phyloP scores from a whole-genome alignment of 2,113 vertebrate species.

The Sapayoa aenigma region DNA sequence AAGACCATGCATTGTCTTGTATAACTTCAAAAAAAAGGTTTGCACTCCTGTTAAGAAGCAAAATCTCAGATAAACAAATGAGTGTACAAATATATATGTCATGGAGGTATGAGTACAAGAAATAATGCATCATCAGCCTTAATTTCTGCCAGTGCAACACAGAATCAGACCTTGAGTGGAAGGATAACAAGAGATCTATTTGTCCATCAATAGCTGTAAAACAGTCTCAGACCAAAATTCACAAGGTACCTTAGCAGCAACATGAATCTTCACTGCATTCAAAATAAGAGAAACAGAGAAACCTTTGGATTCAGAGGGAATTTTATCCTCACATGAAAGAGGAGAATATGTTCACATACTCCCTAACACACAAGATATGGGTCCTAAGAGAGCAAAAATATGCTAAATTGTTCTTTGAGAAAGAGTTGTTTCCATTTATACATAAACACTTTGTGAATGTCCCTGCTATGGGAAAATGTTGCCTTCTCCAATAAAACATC shows the following conservation, averaged over 20 bases:
- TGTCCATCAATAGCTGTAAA: background rate
- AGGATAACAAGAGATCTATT: background rate
- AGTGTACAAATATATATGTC: background rate
- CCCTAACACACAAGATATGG: background rate
- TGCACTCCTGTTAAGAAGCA: background rate
- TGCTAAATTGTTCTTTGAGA: background rate
- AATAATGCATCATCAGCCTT: background rate
- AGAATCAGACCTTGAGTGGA: background rate
- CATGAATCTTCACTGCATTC: background rate
- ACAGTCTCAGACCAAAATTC: background rate
- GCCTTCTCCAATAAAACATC: background rate
- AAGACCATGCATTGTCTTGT: background rate
- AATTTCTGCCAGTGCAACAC: background rate
- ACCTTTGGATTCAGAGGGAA: background rate
- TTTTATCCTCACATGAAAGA: background rate
- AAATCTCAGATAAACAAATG: background rate
- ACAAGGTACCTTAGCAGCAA: background rate
- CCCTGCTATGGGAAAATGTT: background rate
- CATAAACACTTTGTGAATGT: background rate
- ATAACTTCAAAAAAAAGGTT: background rate
- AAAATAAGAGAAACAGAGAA: background rate
- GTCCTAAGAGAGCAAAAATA: background rate
- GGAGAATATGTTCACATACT: background rate
- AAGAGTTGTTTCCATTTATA: background rate
- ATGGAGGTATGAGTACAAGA: background rate